Conservation (phyloP, 2,797 vertebrate genomes). For the Rhinella marina region DNA sequence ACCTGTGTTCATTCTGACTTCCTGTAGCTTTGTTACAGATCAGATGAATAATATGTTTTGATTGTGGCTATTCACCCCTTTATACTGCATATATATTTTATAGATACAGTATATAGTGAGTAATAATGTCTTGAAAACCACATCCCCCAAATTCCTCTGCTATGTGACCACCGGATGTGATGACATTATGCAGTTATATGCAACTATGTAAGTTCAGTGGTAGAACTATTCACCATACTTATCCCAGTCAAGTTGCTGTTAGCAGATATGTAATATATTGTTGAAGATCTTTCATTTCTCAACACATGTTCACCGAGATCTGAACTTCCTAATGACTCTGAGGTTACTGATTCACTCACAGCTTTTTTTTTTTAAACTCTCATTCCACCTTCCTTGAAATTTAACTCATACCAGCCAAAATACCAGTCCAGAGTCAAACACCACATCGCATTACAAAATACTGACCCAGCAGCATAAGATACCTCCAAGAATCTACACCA, state of each 20-base stretch:
- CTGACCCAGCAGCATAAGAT: too few relatives aligned
- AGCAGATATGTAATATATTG: neutral
- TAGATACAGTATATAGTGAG: neutral
- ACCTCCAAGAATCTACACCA: too few relatives aligned
- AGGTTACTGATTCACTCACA: neutral
- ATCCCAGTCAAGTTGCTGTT: neutral
- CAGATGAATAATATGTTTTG: neutral
- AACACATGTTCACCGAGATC: neutral
- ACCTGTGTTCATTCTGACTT: neutral
- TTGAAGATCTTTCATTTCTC: neutral
- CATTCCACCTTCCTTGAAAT: neutral
- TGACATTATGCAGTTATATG: neutral
- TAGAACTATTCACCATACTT: neutral
- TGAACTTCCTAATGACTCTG: neutral
- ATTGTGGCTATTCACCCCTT: neutral
- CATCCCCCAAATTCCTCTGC: slow-evolving; percentile 2
- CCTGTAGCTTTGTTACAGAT: neutral
- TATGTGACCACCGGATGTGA: slow-evolving; percentile 2
- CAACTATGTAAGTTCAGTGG: too few relatives aligned
- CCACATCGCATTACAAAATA: too few relatives aligned
- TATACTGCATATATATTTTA: neutral
- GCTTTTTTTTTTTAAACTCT: neutral
- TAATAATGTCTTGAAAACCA: slow-evolving; percentile 6
- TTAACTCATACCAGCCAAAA: too few relatives aligned
- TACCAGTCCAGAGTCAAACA: too few relatives aligned